Conservation (phyloP, 2,113 vertebrate species). For the Podarcis muralis region DNA sequence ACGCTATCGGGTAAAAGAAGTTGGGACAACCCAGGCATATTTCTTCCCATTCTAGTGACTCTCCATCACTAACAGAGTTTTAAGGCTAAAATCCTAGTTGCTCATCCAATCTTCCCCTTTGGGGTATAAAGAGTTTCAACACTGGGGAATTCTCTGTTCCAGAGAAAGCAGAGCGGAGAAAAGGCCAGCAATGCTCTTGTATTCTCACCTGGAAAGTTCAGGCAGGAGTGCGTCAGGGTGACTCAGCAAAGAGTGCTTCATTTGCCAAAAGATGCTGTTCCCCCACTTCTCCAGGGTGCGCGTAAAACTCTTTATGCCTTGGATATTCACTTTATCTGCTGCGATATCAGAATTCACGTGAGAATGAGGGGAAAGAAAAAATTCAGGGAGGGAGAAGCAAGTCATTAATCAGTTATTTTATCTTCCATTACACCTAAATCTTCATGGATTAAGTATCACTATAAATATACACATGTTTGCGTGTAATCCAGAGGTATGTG, state of each 20-base stretch:
- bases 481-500: not conserved
- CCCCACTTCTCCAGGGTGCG: constrained; percentile 75
- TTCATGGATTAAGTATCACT: not conserved
- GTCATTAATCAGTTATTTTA: constrained; percentile 5
- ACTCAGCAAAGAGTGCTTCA: constrained; percentile 69
- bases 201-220: constrained; percentile 72
- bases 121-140: not conserved
- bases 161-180: not conserved
- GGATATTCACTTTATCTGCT: constrained; percentile 73
- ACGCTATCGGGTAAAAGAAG: not conserved
- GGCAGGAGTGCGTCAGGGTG: constrained; percentile 66
- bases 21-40: no score
- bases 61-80: not conserved
- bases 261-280: constrained; percentile 73
- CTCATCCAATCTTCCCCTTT: not conserved
- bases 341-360: constrained; percentile 27
- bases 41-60: not conserved
- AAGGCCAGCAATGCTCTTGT: not conserved
- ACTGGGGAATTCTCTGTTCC: constrained; percentile 15
- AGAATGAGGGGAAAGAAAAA: constrained; percentile 19
- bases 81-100: not conserved
- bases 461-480: not conserved
- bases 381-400: constrained; percentile 29
- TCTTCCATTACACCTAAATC: constrained; percentile 9
- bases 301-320: constrained; percentile 69